These are phyloP conservation scores for Vombatus ursinus DNA, from an alignment of 2,113 vertebrate genomes.

Conservation along the genomic window DNA sequence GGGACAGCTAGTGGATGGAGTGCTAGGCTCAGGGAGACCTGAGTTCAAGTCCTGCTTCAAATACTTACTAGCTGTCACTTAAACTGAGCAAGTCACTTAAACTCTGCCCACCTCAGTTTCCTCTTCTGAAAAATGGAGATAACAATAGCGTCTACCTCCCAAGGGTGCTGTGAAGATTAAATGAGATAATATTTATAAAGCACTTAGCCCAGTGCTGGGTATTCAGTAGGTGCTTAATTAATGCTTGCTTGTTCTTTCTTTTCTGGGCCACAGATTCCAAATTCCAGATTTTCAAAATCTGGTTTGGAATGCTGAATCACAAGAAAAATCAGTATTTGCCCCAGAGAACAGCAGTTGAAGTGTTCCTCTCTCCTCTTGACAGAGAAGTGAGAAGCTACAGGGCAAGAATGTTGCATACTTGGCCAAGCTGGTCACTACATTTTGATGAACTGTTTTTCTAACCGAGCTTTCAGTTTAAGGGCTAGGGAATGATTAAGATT, in stretches of 20 bases:
- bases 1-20: neutral
- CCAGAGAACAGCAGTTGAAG: neutral
- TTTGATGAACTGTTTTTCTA: neutral
- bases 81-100: neutral
- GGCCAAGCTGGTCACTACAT: neutral
- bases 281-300: neutral
- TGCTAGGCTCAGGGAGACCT: neutral
- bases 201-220: neutral
- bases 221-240: neutral
- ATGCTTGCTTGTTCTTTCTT: neutral
- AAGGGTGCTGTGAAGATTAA: neutral
- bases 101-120: neutral
- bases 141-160: neutral
- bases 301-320: neutral
- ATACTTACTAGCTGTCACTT: neutral
- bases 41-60: neutral
- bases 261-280: neutral
- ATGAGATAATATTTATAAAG: neutral
- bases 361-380: neutral
- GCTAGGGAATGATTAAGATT: neutral
- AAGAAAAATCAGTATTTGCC: neutral
- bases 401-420: neutral
- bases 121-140: neutral
- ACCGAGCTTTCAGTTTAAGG: neutral
- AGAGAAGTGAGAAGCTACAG: neutral